A percentile compares a stretch with the other conserved stretches of the same genome.
These are phyloP conservation scores for Sparus aurata DNA, from an alignment of 2,797 vertebrate species.

Conservation along the genomic window DNA sequence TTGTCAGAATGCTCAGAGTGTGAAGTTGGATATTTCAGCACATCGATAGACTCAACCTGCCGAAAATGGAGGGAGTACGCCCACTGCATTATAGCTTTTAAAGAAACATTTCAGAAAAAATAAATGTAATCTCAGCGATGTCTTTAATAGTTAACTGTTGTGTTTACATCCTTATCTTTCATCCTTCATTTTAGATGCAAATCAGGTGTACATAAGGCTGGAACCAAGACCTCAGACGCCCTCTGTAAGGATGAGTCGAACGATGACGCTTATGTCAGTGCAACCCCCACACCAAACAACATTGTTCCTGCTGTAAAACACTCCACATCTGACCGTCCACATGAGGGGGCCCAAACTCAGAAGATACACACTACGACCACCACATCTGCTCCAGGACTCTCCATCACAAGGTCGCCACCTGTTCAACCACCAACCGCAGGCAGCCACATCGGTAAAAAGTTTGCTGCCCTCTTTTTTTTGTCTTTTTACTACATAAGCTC, in stretches of 20 bases:
- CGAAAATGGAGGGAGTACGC: slow-evolving; percentile 75
- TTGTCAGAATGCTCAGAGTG: slow-evolving; percentile 63
- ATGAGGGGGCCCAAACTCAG: background rate
- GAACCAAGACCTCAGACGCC: slow-evolving; percentile 61
- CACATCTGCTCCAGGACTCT: no score
- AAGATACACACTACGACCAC: background rate
- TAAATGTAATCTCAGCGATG: background rate
- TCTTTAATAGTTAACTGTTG: background rate
- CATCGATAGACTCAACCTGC: background rate
- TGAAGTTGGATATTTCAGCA: slow-evolving; percentile 61
- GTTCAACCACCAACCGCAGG: rapidly evolving
- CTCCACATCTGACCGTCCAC: background rate
- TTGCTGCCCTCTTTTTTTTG: background rate
- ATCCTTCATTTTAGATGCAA: slow-evolving; percentile 65
- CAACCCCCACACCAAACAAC: background rate
- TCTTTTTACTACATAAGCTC: background rate
- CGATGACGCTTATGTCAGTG: background rate
- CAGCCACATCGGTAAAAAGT: slow-evolving; percentile 50
- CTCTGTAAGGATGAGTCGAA: slow-evolving; percentile 40
- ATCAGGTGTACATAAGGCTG: slow-evolving; percentile 43
- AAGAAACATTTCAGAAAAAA: background rate
- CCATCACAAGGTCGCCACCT: rapidly evolving
- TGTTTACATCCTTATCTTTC: background rate
- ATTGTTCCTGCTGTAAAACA: background rate
- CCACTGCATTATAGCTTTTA: background rate